Conservation (phyloP, 2,797 vertebrate genomes). For the Alauda arvensis region DNA sequence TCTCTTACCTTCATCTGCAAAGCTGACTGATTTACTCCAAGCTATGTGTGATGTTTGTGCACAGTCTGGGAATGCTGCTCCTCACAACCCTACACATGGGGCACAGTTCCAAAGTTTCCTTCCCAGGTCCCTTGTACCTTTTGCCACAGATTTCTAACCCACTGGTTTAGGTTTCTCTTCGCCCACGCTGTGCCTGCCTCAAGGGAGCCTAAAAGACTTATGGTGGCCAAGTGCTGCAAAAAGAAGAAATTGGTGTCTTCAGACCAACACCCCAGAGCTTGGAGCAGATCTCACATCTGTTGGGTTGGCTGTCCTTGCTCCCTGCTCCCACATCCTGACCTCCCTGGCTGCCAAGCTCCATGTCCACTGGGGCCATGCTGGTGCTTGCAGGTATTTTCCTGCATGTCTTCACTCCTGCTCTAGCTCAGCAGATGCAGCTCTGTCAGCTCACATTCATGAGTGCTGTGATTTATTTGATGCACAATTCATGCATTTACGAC, state of each 20-base stretch:
- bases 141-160: not conserved
- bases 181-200: not conserved
- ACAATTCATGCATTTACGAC: not conserved
- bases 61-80: not conserved
- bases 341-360: not conserved
- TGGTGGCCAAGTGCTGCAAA: not conserved
- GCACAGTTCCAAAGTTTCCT: not conserved
- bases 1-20: not conserved
- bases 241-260: not conserved
- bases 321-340: rapidly evolving
- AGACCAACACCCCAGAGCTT: not conserved
- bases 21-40: not conserved
- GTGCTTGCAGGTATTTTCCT: not conserved
- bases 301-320: not conserved
- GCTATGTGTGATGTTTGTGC: not conserved
- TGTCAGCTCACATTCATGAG: not conserved
- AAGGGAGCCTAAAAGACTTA: not conserved
- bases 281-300: not conserved
- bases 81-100: not conserved
- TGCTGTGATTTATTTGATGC: not conserved
- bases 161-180: not conserved
- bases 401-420: not conserved
- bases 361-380: rapidly evolving
- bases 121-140: not conserved
- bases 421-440: not conserved